These are phyloP conservation scores for Nemotelus pantherinus DNA, from an alignment of 2,888 invertebrate genomes.

Conservation along the genomic window DNA sequence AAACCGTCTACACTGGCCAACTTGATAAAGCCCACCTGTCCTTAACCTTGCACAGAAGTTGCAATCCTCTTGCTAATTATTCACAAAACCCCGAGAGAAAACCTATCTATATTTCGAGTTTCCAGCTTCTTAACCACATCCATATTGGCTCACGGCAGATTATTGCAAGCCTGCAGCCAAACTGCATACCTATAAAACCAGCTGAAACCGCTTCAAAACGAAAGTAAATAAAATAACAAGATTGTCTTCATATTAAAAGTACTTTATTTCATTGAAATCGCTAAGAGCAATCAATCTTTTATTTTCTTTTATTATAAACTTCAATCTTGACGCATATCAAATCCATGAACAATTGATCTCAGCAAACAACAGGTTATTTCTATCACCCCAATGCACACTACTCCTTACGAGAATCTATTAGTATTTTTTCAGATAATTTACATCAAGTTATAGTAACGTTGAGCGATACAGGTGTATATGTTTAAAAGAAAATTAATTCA, in stretches of 20 bases:
- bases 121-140: no score
- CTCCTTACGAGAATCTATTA: background rate
- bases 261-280: background rate
- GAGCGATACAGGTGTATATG: background rate
- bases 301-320: background rate
- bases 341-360: slow-evolving; percentile 21
- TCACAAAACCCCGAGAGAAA: no score
- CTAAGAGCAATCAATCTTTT: background rate
- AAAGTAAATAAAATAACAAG: slow-evolving; percentile 6
- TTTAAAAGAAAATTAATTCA: background rate
- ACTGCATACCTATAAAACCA: background rate
- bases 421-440: background rate
- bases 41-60: no score
- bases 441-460: background rate
- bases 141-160: no score
- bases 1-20: no score
- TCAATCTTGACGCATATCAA: background rate
- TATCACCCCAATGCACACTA: background rate
- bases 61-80: no score
- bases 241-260: background rate
- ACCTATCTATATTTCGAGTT: no score
- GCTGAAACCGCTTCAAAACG: background rate
- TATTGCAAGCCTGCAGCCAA: background rate
- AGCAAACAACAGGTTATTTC: background rate
- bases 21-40: no score